A percentile compares a stretch with the other conserved stretches of the same genome.
phyloP scores from a whole-genome alignment of 1,140 invertebrate genomes.

The Camponotus pennsylvanicus region DNA sequence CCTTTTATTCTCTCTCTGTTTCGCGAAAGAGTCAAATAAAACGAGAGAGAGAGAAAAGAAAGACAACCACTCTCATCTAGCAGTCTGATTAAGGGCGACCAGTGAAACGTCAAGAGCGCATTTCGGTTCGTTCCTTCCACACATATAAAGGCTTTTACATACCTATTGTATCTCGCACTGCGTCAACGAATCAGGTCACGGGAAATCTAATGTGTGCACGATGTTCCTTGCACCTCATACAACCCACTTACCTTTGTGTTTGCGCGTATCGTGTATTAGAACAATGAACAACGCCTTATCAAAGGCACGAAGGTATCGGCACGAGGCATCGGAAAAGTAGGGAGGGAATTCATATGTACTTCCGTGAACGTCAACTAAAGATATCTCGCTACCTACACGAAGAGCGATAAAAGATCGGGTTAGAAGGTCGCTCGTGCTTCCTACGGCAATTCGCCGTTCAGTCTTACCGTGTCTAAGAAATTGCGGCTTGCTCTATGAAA shows the following conservation, averaged over 20 bases:
- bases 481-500: conserved; percentile 12
- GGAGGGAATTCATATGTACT: background rate
- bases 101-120: conserved; percentile 36
- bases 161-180: conserved; percentile 20
- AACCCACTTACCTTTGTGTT: background rate
- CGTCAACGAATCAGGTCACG: conserved; percentile 23
- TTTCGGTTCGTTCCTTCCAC: background rate
- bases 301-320: background rate
- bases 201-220: conserved; percentile 32
- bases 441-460: conserved; percentile 17
- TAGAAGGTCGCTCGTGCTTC: conserved; percentile 13
- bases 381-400: background rate
- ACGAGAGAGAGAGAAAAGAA: background rate
- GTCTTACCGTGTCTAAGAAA: conserved; percentile 27
- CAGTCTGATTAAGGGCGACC: conserved; percentile 60
- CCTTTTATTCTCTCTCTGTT: background rate
- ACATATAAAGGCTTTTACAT: background rate
- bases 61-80: conserved; percentile 45
- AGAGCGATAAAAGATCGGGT: conserved; percentile 11
- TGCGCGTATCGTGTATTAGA: conserved; percentile 16
- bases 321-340: conserved; percentile 11
- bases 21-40: background rate
- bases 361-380: background rate
- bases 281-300: conserved; percentile 25
- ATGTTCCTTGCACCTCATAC: background rate